Base-by-base conservation (phyloP, 2,888 invertebrate genomes). In the Apamea monoglypha region DNA sequence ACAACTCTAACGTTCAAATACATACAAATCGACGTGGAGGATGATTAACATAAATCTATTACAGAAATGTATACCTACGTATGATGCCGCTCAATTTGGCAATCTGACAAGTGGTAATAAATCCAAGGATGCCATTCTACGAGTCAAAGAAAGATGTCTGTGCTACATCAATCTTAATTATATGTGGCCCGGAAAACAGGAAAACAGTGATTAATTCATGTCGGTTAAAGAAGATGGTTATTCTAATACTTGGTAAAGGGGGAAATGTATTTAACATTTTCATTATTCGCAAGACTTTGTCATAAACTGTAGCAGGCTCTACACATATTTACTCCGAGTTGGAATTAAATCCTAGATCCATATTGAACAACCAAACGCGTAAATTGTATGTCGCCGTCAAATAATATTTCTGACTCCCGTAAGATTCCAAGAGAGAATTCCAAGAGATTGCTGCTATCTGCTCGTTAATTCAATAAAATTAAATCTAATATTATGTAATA, bases 161-260 rank as follows among this genome's bases (percentile, higher is more conserved):
- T 36, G 18, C 8, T 7, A 6, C 78, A 83, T 81, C 53, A 53
- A 83, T 83, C 84, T 78, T 78, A 36, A 67, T 71, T 25, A 69
- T 40, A 76, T 14, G n/a, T 74, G 40, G 61, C 53, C 67, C 16
- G 29, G 67, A 29, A 63, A 83, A 81, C 83, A 77, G 78, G 70
- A 78, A 83, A 83, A 71, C 36, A 6, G 25, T 29, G 53, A 78
- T 83, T 56, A 61, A 78, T 78, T 71, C 5, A 44, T 25, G 59
- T 83, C 44, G 7, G 68, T 36, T 80, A 78, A 66, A 32, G 56
- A 56, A 53, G 44, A 18, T 36, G 29, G 29, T 44, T 32, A 18
- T 40, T 73, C 7, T 8, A 50, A 29, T 63, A 47, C 56, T 32
- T 25, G 5, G n/a, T 50, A 6, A 14, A 61, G 25, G 21, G 3